Percentiles rank a stretch among this genome's conserved stretches.
These are phyloP conservation scores for Limonius californicus DNA, from an alignment of 1,140 invertebrate species.

Conservation along the genomic window DNA sequence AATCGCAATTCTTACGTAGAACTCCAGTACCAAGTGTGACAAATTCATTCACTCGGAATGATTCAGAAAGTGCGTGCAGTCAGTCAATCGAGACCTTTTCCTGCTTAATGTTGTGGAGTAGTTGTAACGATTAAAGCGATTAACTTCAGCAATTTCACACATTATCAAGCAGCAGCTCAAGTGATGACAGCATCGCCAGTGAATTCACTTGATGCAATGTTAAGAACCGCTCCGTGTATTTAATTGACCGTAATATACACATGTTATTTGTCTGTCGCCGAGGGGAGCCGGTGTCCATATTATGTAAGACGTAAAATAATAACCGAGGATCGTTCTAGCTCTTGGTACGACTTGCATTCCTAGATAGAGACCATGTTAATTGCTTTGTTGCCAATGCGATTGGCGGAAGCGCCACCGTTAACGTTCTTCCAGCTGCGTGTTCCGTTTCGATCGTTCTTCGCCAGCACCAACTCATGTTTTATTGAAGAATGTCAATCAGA, in stretches of 20 bases:
- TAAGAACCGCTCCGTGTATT: slow-evolving; percentile 14
- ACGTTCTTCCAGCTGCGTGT: no score
- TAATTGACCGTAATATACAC: slow-evolving; percentile 13
- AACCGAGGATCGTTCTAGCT: no score
- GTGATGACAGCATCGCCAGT: slow-evolving; percentile 14
- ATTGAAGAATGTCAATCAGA: no score
- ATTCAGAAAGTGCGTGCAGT: not conserved
- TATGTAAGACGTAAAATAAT: slow-evolving; percentile 10
- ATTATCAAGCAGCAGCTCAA: slow-evolving; percentile 9
- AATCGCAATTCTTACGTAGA: no score
- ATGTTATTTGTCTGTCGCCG: slow-evolving; percentile 13
- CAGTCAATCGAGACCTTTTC: not conserved
- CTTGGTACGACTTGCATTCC: not conserved
- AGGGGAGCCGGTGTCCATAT: not conserved
- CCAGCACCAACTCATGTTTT: no score
- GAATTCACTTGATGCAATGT: slow-evolving; percentile 12
- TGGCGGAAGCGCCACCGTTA: no score
- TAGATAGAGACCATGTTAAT: no score
- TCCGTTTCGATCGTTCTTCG: no score
- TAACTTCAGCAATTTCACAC: slow-evolving; percentile 12
- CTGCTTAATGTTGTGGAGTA: not conserved
- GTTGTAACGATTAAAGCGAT: slow-evolving; percentile 8
- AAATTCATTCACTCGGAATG: not conserved
- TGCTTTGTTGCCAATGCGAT: no score
- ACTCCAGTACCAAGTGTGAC: no score